A percentile compares a stretch with the other conserved stretches of the same genome.
phyloP scores from a whole-genome alignment of 2,797 vertebrate species.

The Eulemur mongoz region DNA sequence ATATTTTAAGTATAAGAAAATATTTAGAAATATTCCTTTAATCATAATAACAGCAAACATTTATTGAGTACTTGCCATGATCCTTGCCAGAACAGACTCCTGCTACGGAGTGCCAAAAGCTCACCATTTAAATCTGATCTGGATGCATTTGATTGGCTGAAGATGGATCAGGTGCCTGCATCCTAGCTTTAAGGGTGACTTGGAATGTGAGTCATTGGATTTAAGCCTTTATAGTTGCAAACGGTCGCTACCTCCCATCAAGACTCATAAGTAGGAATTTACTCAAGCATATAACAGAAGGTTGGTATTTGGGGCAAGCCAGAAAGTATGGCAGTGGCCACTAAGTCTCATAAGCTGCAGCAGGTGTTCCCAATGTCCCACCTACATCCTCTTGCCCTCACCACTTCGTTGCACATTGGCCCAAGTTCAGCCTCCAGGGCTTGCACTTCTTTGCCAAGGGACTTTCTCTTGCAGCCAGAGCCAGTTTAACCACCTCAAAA shows the following conservation, averaged over 20 bases:
- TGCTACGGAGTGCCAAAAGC: not conserved
- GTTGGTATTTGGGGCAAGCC: not conserved
- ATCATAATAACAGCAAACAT: not conserved
- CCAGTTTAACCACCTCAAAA: not conserved
- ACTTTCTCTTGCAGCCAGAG: not conserved
- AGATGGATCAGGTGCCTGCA: not conserved
- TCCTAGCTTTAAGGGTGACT: not conserved
- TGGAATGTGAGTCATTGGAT: not conserved
- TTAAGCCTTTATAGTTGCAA: not conserved
- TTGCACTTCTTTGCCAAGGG: not conserved
- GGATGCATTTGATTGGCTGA: not conserved
- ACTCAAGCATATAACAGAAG: not conserved
- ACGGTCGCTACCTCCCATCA: not conserved
- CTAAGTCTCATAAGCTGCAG: not conserved
- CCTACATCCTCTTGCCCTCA: not conserved
- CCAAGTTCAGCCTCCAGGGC: not conserved
- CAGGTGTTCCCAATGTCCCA: fast-evolving
- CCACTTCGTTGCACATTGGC: no score
- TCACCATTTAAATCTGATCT: not conserved
- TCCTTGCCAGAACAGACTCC: not conserved
- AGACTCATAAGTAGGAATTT: not conserved
- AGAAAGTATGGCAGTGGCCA: not conserved
- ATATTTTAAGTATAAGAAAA: conserved; percentile 17
- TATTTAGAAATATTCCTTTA: not conserved
- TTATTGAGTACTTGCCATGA: not conserved